Evolutionary conservation across 2,888 invertebrate species (phyloP), one percentile per base, ranked within the genome.

Genomic region (Sphaerophoria taeniata): DNA sequence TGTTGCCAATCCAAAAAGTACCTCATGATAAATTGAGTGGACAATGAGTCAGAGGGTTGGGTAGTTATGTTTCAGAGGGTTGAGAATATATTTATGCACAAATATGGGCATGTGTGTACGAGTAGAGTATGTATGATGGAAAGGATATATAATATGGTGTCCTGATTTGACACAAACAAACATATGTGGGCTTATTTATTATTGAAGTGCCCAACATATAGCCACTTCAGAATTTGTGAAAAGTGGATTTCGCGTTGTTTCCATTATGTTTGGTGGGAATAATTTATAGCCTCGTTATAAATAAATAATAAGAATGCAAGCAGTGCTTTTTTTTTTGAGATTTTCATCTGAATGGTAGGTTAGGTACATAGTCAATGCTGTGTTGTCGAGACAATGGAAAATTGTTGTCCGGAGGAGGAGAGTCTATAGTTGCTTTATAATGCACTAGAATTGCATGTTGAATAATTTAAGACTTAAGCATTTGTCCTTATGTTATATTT

Each of bases 131-230:
- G 1, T 55, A 7, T n/a, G 3, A n/a, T 34, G 34, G 5, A n/a
- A 11, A 31, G 16, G 34, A 16, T 5, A 16, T 51, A 51, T 51
- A 31, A 31, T 3, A 51, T n/a, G 16, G 45, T 36, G 45, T 45
- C 34, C 33, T 67, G 72, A 77, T 85, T 81, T 85, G 58, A 70
- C 7, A 49, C 16, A 49, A 16, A 49, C 49, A 49, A 16, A 67
- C 83, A 73, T 76, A 56, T 51, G 81, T 81, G 77, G 36, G 39
- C 56, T 76, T 73, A 80, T 85, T 76, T 73, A 85, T 85, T 85
- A 85, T 72, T 81, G 69, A 81, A 81, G 43, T 58, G 61, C 55
- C 43, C 4, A 56, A 34, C 53, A 53, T 53, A 58, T 58, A 58
- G 7, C 39, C 39, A 7, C 43, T 58, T 53, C 72, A 69, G 51